Percentiles rank a stretch among this genome's conserved stretches.
These are phyloP conservation scores for Glaucopsyche alexis DNA, from an alignment of 2,888 invertebrate genomes.

Conservation along the genomic window DNA sequence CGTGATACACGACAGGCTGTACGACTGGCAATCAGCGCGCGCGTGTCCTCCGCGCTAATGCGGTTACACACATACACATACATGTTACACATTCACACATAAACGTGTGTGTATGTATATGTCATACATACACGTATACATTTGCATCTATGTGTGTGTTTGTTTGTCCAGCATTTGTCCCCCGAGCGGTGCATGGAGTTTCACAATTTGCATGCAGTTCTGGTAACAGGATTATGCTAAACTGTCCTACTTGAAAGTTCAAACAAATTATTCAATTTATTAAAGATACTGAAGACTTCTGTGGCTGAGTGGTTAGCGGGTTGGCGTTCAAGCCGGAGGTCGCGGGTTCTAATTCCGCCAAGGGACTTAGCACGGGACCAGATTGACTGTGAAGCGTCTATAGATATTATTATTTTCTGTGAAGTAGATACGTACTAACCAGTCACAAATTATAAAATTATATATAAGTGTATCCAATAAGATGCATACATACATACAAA, in stretches of 20 bases:
- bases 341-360: too few species aligned
- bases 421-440: too few species aligned
- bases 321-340: too few species aligned
- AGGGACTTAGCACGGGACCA: too few species aligned
- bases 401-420: too few species aligned
- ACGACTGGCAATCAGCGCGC: conserved; percentile 51
- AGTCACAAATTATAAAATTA: too few species aligned
- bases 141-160: conserved; percentile 45
- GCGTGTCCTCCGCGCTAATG: conserved; percentile 62
- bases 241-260: background rate
- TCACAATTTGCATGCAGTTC: conserved; percentile 8
- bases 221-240: background rate
- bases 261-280: background rate
- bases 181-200: conserved; percentile 37
- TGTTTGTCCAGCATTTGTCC: conserved; percentile 39
- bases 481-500: background rate
- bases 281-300: too few species aligned
- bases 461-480: too few species aligned
- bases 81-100: background rate
- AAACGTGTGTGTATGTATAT: background rate
- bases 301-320: too few species aligned
- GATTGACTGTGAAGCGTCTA: too few species aligned
- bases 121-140: conserved; percentile 42
- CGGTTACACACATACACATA: conserved; percentile 47
- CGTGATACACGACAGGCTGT: background rate